Conservation (phyloP, 2,113 vertebrate species). For the Nesoenas mayeri region DNA sequence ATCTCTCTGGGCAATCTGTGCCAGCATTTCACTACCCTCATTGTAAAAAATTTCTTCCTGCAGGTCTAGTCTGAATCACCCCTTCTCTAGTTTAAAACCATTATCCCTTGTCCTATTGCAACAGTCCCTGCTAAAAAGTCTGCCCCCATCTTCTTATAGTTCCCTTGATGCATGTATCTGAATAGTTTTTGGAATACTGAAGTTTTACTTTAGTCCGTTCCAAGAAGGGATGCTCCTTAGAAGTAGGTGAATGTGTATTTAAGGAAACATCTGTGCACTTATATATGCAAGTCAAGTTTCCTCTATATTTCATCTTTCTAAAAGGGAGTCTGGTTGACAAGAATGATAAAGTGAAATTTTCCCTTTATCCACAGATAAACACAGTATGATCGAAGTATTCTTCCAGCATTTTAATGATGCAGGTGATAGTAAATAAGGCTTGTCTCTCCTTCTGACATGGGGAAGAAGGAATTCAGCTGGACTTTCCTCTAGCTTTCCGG, state of each 20-base stretch:
- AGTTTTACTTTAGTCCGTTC: not conserved
- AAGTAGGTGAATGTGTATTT: not conserved
- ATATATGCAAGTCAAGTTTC: not conserved
- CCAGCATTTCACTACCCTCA: too few relatives aligned
- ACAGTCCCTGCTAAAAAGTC: too few relatives aligned
- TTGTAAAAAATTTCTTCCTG: too few relatives aligned
- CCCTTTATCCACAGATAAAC: not conserved
- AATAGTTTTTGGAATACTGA: not conserved
- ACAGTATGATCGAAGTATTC: not conserved
- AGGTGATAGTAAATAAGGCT: not conserved
- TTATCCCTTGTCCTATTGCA: too few relatives aligned
- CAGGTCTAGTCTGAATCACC: too few relatives aligned
- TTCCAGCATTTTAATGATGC: not conserved
- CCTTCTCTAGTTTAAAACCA: too few relatives aligned
- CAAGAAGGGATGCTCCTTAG: not conserved
- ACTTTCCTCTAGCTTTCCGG: not conserved
- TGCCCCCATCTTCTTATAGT: too few relatives aligned
- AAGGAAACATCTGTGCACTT: not conserved
- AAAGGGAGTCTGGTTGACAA: not conserved
- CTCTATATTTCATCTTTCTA: not conserved
- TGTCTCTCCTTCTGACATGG: not conserved
- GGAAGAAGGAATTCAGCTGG: not conserved
- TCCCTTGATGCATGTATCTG: not conserved
- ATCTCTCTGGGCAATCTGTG: too few relatives aligned
- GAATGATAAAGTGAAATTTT: not conserved